Evolutionary conservation across 2,113 vertebrate genomes (phyloP).

Genomic region (Halichoeres trimaculatus): DNA sequence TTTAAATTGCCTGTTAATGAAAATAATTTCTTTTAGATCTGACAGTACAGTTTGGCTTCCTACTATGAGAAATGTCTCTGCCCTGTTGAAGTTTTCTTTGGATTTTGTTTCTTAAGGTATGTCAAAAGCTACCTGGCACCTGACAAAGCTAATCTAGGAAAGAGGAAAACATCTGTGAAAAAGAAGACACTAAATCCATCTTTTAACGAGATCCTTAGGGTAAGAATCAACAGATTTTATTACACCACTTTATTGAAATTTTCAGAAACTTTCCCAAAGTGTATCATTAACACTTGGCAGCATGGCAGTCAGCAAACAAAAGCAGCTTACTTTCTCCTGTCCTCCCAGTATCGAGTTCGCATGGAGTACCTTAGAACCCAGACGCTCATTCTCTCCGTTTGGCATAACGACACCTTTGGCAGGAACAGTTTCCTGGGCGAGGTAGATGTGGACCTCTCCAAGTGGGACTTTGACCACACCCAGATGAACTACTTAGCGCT

Average conservation of each 20-base stretch:
- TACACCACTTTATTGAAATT: not conserved
- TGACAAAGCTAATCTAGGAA: conserved; percentile 92
- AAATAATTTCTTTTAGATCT: not conserved
- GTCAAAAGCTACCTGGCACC: conserved; percentile 95
- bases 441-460: conserved; percentile 91
- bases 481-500: conserved; percentile 89
- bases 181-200: conserved; percentile 96
- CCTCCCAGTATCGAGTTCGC: conserved; percentile 90
- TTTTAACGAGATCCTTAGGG: conserved; percentile 95
- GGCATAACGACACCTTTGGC: conserved; percentile 96
- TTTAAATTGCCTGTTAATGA: too few species aligned
- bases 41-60: not conserved
- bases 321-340: conserved; percentile 23
- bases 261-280: conserved; percentile 21
- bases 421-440: conserved; percentile 97
- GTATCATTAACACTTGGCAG: not conserved
- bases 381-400: conserved; percentile 92
- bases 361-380: conserved; percentile 87
- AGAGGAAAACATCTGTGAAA: conserved; percentile 94
- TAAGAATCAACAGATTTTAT: conserved; percentile 63
- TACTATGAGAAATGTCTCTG: not conserved
- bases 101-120: conserved; percentile 82
- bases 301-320: conserved; percentile 29
- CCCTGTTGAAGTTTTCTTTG: not conserved
- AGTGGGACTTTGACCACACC: conserved; percentile 92